Evolutionary conservation across 1,140 invertebrate genomes (phyloP).

Genomic region (Pseudomyrmex concolor): DNA sequence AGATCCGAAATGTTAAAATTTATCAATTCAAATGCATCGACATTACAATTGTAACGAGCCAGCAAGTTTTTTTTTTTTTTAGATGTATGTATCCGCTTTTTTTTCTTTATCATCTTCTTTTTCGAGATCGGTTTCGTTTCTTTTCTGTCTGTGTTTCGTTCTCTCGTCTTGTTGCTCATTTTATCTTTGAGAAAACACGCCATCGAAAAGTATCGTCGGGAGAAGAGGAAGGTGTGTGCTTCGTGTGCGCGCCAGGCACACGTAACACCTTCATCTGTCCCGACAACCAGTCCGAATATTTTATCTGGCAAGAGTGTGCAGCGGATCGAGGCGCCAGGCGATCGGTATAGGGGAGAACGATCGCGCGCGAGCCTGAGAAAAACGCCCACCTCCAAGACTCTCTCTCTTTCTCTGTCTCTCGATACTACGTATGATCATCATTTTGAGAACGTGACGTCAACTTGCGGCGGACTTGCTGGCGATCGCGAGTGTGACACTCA

Average conservation of each 20-base stretch:
- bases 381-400: constrained; percentile 67
- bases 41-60: constrained; percentile 23
- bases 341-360: constrained; percentile 53
- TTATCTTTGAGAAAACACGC: constrained; percentile 52
- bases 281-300: constrained; percentile 70
- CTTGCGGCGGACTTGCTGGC: neutral
- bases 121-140: constrained; percentile 4
- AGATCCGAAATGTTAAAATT: neutral
- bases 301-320: constrained; percentile 53
- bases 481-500: neutral
- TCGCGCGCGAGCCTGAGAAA: constrained; percentile 69
- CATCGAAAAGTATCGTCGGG: constrained; percentile 39
- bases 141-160: constrained; percentile 44
- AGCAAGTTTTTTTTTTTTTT: constrained; percentile 29
- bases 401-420: no score
- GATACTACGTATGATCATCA: constrained; percentile 45
- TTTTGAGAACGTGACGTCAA: constrained; percentile 53
- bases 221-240: constrained; percentile 48
- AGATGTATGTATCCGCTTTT: constrained; percentile 44
- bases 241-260: constrained; percentile 74
- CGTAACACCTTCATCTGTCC: constrained; percentile 81
- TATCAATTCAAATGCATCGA: neutral
- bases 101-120: constrained; percentile 1
- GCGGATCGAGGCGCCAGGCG: constrained; percentile 59
- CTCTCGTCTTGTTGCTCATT: constrained; percentile 31